These are phyloP conservation scores for Notospermus geniculatus DNA, from an alignment of 1,140 invertebrate genomes.

Conservation along the genomic window DNA sequence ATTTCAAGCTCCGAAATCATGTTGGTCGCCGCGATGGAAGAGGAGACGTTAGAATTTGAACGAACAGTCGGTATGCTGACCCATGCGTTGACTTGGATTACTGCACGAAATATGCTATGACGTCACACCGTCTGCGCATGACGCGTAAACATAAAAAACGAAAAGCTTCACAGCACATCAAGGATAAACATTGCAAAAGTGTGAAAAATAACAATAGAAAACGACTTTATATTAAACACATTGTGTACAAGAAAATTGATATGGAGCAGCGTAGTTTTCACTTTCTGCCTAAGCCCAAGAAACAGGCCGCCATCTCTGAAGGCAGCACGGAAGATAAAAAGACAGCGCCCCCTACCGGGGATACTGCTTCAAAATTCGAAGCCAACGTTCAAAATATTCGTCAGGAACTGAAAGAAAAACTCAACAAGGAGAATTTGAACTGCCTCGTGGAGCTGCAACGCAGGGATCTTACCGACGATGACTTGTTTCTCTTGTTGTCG, in stretches of 20 bases:
- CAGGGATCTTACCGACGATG: constrained; percentile 31
- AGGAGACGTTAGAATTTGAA: no score
- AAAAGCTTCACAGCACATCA: constrained; percentile 40
- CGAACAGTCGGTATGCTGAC: no score
- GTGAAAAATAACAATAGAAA: constrained; percentile 38
- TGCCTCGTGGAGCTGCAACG: not conserved
- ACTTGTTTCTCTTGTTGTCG: constrained; percentile 14
- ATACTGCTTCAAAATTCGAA: constrained; percentile 19
- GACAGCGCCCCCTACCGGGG: no score
- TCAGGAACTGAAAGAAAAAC: not conserved
- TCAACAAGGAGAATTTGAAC: not conserved
- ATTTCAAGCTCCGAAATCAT: no score
- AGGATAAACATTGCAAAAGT: constrained; percentile 37
- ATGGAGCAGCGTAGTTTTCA: constrained; percentile 27
- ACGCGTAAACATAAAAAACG: constrained; percentile 31
- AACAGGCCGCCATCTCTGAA: constrained; percentile 13
- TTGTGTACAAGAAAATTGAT: constrained; percentile 34
- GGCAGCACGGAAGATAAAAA: constrained; percentile 13
- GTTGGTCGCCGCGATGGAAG: no score
- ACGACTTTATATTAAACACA: constrained; percentile 39
- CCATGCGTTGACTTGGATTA: constrained; percentile 14
- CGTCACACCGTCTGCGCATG: constrained; percentile 23
- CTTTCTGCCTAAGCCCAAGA: constrained; percentile 16
- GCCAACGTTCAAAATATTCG: not conserved
- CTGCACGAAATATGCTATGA: constrained; percentile 17